Evolutionary conservation across 2,797 vertebrate species (phyloP).

Genomic region (Chromis chromis): DNA sequence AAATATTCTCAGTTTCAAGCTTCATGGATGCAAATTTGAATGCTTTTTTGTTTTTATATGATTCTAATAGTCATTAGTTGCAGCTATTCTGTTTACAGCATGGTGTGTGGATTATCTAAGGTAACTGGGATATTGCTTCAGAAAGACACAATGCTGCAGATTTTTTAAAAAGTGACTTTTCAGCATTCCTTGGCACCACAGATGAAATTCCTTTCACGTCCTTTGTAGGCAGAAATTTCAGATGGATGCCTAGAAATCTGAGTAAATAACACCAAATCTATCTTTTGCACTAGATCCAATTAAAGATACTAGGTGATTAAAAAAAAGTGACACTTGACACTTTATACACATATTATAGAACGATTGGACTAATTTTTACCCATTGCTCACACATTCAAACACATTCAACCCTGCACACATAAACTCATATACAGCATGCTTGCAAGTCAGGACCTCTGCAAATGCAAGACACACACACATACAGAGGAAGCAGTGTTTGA

Average conservation of each 20-base stretch:
- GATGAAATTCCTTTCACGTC: not conserved
- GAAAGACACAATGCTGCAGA: not conserved
- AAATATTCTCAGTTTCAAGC: not conserved
- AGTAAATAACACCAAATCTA: not conserved
- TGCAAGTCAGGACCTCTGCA: slow-evolving; percentile 32
- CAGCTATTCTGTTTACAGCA: not conserved
- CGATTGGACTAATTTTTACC: not conserved
- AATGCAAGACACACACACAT: slow-evolving; percentile 33
- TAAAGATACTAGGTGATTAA: not conserved
- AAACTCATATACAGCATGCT: not conserved
- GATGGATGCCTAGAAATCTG: not conserved
- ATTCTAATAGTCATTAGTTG: not conserved
- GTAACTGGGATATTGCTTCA: not conserved
- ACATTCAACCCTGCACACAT: slow-evolving; percentile 13
- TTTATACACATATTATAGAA: not conserved
- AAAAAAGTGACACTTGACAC: not conserved
- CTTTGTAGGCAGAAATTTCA: not conserved
- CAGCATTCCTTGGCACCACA: not conserved
- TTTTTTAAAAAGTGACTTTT: not conserved
- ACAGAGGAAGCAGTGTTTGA: slow-evolving; percentile 27
- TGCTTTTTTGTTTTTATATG: too few species aligned
- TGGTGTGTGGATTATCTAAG: not conserved
- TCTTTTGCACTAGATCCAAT: not conserved
- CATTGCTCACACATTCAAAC: not conserved
- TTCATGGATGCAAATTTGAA: not conserved